phyloP scores from a whole-genome alignment of 2,797 vertebrate species.

The Enteromius treurensis region DNA sequence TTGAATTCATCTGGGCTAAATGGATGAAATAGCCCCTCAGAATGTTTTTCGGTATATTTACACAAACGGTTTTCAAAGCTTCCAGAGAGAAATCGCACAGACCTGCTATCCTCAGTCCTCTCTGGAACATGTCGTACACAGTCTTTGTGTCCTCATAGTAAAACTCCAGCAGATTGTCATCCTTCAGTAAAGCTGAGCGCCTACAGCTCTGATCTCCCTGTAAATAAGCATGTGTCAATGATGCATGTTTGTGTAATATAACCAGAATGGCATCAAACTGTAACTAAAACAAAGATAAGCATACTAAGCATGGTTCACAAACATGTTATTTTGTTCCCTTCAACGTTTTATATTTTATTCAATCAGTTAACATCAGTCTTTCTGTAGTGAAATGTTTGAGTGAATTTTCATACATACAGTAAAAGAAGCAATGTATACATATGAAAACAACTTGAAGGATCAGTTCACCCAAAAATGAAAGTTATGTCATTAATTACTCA shows the following conservation, averaged over 20 bases:
- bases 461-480: too few relatives aligned
- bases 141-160: conserved; percentile 81
- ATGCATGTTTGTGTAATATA: background rate
- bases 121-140: conserved; percentile 80
- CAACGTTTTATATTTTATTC: too few relatives aligned
- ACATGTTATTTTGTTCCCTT: too few relatives aligned
- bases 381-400: too few relatives aligned
- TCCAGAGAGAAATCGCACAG: background rate
- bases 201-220: conserved; percentile 78
- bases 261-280: background rate
- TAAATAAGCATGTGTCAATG: background rate
- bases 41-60: background rate
- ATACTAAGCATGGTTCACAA: background rate
- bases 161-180: conserved; percentile 79
- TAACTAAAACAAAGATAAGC: too few relatives aligned
- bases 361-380: too few relatives aligned
- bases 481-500: too few relatives aligned
- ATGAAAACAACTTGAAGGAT: too few relatives aligned
- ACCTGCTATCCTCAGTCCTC: conserved; percentile 79
- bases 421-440: too few relatives aligned
- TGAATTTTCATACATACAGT: too few relatives aligned
- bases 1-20: background rate
- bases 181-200: conserved; percentile 77
- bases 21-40: background rate
- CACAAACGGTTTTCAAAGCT: background rate